Conservation (phyloP, 2,888 invertebrate genomes). For the Omphaloscelis lunosa region DNA sequence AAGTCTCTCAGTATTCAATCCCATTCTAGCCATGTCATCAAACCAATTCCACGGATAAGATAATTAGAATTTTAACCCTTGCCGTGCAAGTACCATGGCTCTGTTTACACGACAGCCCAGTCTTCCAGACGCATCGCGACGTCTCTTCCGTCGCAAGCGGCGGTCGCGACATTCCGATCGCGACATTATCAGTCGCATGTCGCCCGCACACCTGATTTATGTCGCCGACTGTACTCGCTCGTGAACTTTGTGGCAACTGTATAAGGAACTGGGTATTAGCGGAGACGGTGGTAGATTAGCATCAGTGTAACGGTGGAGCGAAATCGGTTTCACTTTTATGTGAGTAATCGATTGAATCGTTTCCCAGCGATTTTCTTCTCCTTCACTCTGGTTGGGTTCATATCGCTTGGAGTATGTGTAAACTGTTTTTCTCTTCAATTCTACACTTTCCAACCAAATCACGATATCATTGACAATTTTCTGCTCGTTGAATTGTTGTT, state of each 20-base stretch:
- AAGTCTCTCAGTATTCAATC: not conserved
- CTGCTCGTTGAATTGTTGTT: not conserved
- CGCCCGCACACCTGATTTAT: constrained; percentile 82
- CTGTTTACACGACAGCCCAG: constrained; percentile 49
- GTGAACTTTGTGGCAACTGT: constrained; percentile 61
- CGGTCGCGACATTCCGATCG: constrained; percentile 77
- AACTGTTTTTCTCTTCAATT: not conserved
- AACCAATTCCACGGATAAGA: constrained; percentile 7
- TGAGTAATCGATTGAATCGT: not conserved
- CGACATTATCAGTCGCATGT: constrained; percentile 80
- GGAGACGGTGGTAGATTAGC: constrained; percentile 33
- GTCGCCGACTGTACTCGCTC: constrained; percentile 56
- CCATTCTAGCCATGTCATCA: not conserved
- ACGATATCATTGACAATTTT: not conserved
- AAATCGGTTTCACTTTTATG: constrained; percentile 25
- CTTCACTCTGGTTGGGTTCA: not conserved
- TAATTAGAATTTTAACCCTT: constrained; percentile 40
- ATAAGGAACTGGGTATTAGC: constrained; percentile 39
- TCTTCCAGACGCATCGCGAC: constrained; percentile 65
- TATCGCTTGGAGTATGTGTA: not conserved
- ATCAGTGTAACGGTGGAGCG: constrained; percentile 19
- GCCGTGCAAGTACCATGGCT: constrained; percentile 12
- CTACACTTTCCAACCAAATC: no score
- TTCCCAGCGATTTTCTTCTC: not conserved
- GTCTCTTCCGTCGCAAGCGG: constrained; percentile 73